Evolutionary conservation across 2,888 invertebrate genomes (phyloP).

Genomic region (Smittia aterrima): DNA sequence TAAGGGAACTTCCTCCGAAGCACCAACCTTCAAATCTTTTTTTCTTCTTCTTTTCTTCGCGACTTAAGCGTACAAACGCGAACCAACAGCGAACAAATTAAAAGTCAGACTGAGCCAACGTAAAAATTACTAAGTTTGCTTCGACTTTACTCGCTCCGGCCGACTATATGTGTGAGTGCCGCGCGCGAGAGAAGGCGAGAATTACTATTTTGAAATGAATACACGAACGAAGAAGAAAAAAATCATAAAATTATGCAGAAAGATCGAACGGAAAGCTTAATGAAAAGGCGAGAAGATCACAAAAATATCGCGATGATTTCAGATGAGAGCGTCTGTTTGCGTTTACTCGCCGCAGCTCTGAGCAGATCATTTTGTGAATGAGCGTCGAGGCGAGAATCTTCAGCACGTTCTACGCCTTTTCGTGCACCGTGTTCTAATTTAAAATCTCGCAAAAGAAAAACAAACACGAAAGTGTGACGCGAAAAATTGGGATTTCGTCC

Average conservation of each 20-base stretch:
- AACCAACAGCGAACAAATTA: constrained; percentile 39
- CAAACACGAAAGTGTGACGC: constrained; percentile 16
- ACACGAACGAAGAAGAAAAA: not conserved
- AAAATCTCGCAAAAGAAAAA: not conserved
- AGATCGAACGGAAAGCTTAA: constrained; percentile 15
- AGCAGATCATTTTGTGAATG: not conserved
- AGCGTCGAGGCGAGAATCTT: not conserved
- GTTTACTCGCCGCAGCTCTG: not conserved
- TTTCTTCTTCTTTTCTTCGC: constrained; percentile 14
- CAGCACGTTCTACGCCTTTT: not conserved
- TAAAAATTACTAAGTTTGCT: constrained; percentile 34
- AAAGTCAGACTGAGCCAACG: constrained; percentile 38
- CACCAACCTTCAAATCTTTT: constrained; percentile 39
- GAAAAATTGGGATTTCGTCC: constrained; percentile 31
- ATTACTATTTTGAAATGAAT: constrained; percentile 34
- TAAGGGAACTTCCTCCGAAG: not conserved
- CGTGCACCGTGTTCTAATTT: not conserved
- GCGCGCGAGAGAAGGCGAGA: constrained; percentile 39
- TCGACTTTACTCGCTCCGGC: not conserved
- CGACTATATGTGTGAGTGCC: constrained; percentile 35
- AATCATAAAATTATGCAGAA: constrained; percentile 32
- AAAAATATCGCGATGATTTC: constrained; percentile 41
- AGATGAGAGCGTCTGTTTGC: not conserved
- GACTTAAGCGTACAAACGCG: constrained; percentile 32
- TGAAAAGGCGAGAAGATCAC: constrained; percentile 31